Base-by-base conservation (phyloP, 2,888 invertebrate genomes). In the Coelopa pilipes region DNA sequence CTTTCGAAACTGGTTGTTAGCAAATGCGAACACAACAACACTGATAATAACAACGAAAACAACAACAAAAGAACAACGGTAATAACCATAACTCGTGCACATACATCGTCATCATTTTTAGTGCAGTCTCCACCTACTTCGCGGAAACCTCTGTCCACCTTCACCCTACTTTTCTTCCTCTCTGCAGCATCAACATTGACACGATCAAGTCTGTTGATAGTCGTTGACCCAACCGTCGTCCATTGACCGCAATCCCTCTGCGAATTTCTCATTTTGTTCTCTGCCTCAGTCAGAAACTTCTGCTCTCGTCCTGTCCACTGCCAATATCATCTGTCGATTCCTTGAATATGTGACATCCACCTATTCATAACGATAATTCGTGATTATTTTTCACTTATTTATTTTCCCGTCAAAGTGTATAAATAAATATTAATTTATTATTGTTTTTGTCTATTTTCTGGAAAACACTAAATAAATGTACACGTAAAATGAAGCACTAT, bases 1-100 rank as follows among this genome's bases (percentile, higher is more conserved):
- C 60, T 62, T 70, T 70, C 50, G 24, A 70, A 70, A 70, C 67
- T 55, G 53, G 67, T 67, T 67, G 55, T 67, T 53, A 67, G n/a
- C 55, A 21, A 34, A 34, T 34, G 34, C 34, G 7, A 34, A 34
- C 2, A 7, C 34, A 34, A 34, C 34, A 34, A 34, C 34, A 34
- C 2, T 7, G 7, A 34, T 7, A 34, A 34, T 7, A 34, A 34
- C 34, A 34, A 2, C 7, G 34, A 34, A 4, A 34, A 34, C 7
- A 34, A 34, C 4, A 34, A 34, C 7, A 34, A 34, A 65, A 19
- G 47, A 47, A 47, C 65, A 50, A 19, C 50, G 15, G 34, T 53
- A 13, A 21, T 55, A 65, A 46, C 47, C 15, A 45, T 65, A 65
- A 65, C 65, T 46, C 21, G 57, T 59, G 57, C 57, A 59, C 24